Percentiles rank a stretch among this genome's conserved stretches.
phyloP scores from a whole-genome alignment of 2,888 invertebrate genomes.

The Ptychoptera contaminata region DNA sequence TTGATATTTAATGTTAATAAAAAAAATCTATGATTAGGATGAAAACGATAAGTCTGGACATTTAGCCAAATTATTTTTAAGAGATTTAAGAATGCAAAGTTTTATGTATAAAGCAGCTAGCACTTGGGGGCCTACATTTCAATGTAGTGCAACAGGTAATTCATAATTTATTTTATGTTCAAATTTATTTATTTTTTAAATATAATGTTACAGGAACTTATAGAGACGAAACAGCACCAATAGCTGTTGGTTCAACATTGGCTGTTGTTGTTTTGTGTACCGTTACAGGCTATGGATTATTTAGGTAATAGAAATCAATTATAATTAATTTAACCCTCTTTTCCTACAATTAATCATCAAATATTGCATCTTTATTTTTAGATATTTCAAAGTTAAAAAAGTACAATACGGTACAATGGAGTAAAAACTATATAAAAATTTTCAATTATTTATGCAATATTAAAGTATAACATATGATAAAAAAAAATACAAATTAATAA shows the following conservation, averaged over 20 bases:
- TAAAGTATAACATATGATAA: too few species aligned
- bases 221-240: slow-evolving; percentile 11
- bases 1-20: not conserved
- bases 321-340: not conserved
- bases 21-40: slow-evolving; percentile 12
- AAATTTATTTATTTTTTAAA: too few species aligned
- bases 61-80: slow-evolving; percentile 45
- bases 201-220: too few species aligned
- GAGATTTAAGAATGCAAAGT: slow-evolving; percentile 64
- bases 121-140: slow-evolving; percentile 33
- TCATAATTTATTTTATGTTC: too few species aligned
- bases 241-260: slow-evolving; percentile 68
- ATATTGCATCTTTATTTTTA: slow-evolving; percentile 34
- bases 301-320: slow-evolving; percentile 20
- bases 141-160: slow-evolving; percentile 15
- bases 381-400: slow-evolving; percentile 77
- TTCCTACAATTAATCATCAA: not conserved
- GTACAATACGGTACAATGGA: slow-evolving; percentile 88
- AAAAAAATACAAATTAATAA: too few species aligned
- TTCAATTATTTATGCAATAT: slow-evolving; percentile 5
- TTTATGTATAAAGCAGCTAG: slow-evolving; percentile 73
- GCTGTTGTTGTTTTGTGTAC: slow-evolving; percentile 72
- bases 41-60: slow-evolving; percentile 33
- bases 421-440: slow-evolving; percentile 28
- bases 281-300: slow-evolving; percentile 65